Evolutionary conservation across 1,140 invertebrate species (phyloP), one percentile per base, ranked within the genome.

Genomic region (Dufourea novaeangliae): DNA sequence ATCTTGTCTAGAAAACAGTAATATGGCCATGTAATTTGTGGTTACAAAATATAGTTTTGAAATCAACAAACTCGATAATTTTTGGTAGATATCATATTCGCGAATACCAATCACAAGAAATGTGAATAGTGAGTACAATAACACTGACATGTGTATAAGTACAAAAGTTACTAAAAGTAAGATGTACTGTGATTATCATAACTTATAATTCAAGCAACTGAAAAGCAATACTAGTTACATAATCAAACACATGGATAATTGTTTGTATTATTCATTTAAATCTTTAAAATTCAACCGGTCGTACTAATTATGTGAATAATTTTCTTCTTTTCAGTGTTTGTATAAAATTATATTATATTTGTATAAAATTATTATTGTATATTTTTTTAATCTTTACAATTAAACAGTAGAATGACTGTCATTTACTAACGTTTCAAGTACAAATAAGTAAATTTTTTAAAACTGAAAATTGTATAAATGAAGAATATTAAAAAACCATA

Each of bases 31-130:
- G 67, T 82, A 82, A 77, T 82, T 67, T 82, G 73, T 82, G 79
- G 82, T 82, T 82, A 82, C 67, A 44, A 56, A 82, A 70, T 77
- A 44, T 77, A 81, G 50, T 77, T 56, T 82, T 52, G 32, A 82
- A 72, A 77, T 17, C 52, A 62, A 29, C 29, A 77, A n/a, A 71
- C 17, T 41, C n/a, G 0, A 29, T 54, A 52, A 46, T 66, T 39
- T 44, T 67, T 77, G 66, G 34, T 69, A 41, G 54, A 37, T 8
- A 56, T 7, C 20, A 63, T 67, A 73, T 54, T 39, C 52, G n/a
- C 14, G n/a, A 56, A 41, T 67, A 44, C 22, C 37, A 64, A 12
- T 73, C 8, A 4, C 27, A n/a, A 64, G 17, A 63, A 14, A 52
- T 37, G 29, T 44, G 20, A 50, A 34, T 37, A 20, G 54, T 37